Evolutionary conservation across 2,888 invertebrate genomes (phyloP), one percentile per base, ranked within the genome.

Genomic region (Buathra laborator): DNA sequence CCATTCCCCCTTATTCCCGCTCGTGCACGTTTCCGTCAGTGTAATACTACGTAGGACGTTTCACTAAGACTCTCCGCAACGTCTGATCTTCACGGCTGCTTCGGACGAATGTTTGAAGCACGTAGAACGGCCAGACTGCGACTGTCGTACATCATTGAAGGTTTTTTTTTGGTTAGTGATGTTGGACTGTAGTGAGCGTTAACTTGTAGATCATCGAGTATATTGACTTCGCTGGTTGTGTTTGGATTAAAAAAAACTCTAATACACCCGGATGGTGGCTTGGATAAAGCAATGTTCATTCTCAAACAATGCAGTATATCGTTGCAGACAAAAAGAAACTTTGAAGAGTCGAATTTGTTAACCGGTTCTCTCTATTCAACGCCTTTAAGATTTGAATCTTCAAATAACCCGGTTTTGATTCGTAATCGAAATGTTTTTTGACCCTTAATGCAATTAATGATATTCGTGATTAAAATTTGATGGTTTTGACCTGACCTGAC

Each of bases 31-130:
- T 72, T 44, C 24, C 24, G 24, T 44, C 37, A 43, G 72, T 5
- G 72, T 72, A 72, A 72, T 72, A 59, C 56, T 19, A 53, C 70
- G 70, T 16, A 72, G 19, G 56, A 59, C 59, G 72, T 53, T 59
- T 56, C 72, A 43, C 56, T 43, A n/a, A 53, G 72, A 6, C 43
- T 19, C 16, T 44, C 43, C 37, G 12, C 43, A 16, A 53, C 53
- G 37, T 53, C 56, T 53, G 37, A 10, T 72, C 72, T 44, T 72
- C 56, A 37, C 51, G 3, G 53, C 32, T 16, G 68, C 48, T 51
- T 53, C 19, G 56, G 53, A 12, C 43, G 43, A 59, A 72, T 43
- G 72, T 72, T 59, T 53, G 24, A 43, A 43, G 72, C 72, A 72
- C 72, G 72, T 72, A 59, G 44, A 37, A 37, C 19, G 43, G 51